Conservation (phyloP, 2,113 vertebrate genomes). For the Maccullochella peelii region DNA sequence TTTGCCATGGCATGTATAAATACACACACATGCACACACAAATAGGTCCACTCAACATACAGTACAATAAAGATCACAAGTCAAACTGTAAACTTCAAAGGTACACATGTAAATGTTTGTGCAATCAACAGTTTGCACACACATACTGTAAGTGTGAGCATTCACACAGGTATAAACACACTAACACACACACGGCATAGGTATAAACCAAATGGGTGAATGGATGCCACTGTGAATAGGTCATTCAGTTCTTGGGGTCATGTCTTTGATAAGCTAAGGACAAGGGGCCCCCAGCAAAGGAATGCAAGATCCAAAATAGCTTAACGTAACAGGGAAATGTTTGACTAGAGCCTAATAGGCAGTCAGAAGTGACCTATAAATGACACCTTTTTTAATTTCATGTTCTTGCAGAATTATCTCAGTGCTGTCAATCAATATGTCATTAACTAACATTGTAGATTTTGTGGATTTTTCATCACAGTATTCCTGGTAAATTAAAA, state of each 20-base stretch:
- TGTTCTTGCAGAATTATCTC: conserved; percentile 22
- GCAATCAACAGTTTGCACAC: conserved; percentile 12
- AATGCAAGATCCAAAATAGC: conserved; percentile 38
- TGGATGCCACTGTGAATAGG: conserved; percentile 23
- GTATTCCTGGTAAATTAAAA: neutral
- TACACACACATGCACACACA: conserved; percentile 50
- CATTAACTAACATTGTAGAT: conserved; percentile 9
- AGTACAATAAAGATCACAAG: neutral
- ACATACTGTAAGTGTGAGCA: neutral
- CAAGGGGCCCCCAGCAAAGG: conserved; percentile 27
- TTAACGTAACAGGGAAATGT: conserved; percentile 19
- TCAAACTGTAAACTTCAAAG: conserved; percentile 27
- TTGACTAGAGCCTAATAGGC: conserved; percentile 14
- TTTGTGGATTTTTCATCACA: conserved; percentile 8
- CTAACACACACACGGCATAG: neutral
- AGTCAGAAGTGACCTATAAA: conserved; percentile 29
- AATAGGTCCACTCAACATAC: conserved; percentile 18
- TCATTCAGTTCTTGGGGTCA: conserved; percentile 53
- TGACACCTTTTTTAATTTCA: conserved; percentile 14
- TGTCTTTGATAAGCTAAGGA: conserved; percentile 60
- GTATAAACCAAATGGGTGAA: conserved; percentile 18
- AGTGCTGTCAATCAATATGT: conserved; percentile 4
- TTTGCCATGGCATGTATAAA: conserved; percentile 57
- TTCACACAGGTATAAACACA: neutral
- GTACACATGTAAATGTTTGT: neutral